These are phyloP conservation scores for Heliopora coerulea DNA, from an alignment of 92 coral and sea anemone genomes.

Conservation along the genomic window DNA sequence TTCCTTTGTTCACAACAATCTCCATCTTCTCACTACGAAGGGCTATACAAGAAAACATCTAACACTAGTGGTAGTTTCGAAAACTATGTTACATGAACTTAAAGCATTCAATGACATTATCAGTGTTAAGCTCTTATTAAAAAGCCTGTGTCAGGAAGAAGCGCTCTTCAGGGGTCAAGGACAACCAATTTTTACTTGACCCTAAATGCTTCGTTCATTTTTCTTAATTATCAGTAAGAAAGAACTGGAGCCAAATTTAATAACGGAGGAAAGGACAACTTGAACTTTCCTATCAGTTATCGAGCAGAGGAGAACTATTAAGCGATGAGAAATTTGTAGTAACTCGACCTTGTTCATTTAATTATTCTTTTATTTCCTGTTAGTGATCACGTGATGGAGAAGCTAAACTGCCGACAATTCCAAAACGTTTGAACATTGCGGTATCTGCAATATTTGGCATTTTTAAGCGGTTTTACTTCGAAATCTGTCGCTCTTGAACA, in stretches of 20 bases:
- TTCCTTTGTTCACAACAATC: too few species aligned
- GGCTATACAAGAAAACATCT: not conserved
- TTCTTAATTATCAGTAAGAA: not conserved
- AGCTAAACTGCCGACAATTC: not conserved
- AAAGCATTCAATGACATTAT: not conserved
- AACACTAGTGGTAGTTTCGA: not conserved
- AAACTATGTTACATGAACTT: not conserved
- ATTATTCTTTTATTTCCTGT: constrained; percentile 46
- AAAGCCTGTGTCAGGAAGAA: constrained; percentile 25
- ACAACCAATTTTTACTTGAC: not conserved
- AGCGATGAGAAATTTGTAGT: too few species aligned
- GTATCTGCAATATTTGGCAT: not conserved
- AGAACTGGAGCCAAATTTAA: not conserved
- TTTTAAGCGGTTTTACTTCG: not conserved
- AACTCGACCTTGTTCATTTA: constrained; percentile 10
- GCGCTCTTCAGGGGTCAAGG: constrained; percentile 40
- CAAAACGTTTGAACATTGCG: constrained; percentile 12
- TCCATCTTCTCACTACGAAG: too few species aligned
- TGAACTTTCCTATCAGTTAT: not conserved
- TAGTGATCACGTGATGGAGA: constrained; percentile 37
- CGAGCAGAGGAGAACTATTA: too few species aligned
- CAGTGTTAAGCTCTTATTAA: not conserved
- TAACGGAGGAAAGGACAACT: not conserved
- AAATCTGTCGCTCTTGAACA: not conserved
- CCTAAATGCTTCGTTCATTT: not conserved